Evolutionary conservation across 1,140 invertebrate species (phyloP).

Genomic region (Drosophila athabasca): DNA sequence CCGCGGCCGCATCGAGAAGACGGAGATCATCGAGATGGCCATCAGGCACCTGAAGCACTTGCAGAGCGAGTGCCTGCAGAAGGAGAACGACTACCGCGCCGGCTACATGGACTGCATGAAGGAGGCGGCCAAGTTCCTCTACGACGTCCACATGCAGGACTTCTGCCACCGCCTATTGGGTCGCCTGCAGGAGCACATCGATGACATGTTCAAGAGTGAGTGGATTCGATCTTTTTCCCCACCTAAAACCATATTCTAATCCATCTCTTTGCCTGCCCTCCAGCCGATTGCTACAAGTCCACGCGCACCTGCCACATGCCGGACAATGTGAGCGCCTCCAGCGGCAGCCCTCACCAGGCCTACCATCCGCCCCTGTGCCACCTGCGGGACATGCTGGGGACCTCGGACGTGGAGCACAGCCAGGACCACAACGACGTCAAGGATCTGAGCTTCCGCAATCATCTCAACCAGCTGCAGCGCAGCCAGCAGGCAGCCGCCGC

Average conservation of each 20-base stretch:
- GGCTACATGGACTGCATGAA: slow-evolving; percentile 96
- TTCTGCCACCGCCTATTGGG: slow-evolving; percentile 92
- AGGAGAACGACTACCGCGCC: slow-evolving; percentile 86
- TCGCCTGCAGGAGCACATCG: slow-evolving; percentile 93
- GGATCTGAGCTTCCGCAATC: slow-evolving; percentile 82
- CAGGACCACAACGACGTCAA: slow-evolving; percentile 89
- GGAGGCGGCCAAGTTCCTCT: slow-evolving; percentile 94
- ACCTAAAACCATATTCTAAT: not conserved
- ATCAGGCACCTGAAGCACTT: slow-evolving; percentile 96
- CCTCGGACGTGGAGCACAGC: slow-evolving; percentile 84
- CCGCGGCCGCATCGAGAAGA: slow-evolving; percentile 97
- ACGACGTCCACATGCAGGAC: slow-evolving; percentile 91
- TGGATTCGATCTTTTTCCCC: not conserved
- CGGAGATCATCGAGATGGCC: slow-evolving; percentile 99
- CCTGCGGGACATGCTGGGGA: slow-evolving; percentile 81
- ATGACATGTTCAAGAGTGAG: slow-evolving; percentile 86
- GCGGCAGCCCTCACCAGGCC: slow-evolving; percentile 79
- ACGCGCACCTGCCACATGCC: slow-evolving; percentile 83
- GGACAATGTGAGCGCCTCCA: slow-evolving; percentile 83
- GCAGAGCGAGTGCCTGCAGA: slow-evolving; percentile 86
- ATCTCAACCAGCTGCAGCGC: slow-evolving; percentile 75
- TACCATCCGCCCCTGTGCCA: slow-evolving; percentile 83
- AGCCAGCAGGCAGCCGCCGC: slow-evolving; percentile 57
- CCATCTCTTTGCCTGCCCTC: slow-evolving; percentile 11
- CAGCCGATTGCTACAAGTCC: slow-evolving; percentile 85